These are phyloP conservation scores for Pristionchus entomophagus DNA, from an alignment of 2,888 invertebrate species.

Conservation along the genomic window DNA sequence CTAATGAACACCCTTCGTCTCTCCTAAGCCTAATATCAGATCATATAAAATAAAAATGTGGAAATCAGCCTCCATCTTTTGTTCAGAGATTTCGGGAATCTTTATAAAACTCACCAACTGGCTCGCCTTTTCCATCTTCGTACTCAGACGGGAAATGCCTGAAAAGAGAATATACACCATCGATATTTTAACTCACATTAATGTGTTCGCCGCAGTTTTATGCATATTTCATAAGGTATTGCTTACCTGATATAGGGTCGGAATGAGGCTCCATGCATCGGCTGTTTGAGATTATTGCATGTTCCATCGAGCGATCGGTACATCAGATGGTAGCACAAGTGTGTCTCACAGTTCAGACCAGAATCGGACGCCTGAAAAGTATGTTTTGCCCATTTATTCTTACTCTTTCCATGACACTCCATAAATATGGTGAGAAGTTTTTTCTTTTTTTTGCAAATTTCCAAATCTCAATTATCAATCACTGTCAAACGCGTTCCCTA, in stretches of 20 bases:
- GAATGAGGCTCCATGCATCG: slow-evolving; percentile 93
- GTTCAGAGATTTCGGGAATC: not conserved
- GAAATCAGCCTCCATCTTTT: not conserved
- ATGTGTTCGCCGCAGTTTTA: too few relatives aligned
- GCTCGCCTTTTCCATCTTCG: slow-evolving; percentile 73
- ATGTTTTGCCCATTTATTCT: too few relatives aligned
- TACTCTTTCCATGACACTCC: too few relatives aligned
- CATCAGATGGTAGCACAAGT: slow-evolving; percentile 71
- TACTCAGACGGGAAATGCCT: slow-evolving; percentile 73
- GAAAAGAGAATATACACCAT: too few relatives aligned
- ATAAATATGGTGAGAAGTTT: too few relatives aligned
- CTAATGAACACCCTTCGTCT: not conserved
- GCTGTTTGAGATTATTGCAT: slow-evolving; percentile 93
- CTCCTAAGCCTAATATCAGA: too few relatives aligned
- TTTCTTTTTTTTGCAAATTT: too few relatives aligned
- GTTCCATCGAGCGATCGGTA: slow-evolving; percentile 89
- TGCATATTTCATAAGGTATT: too few relatives aligned
- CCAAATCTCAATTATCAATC: not conserved
- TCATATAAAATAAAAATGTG: not conserved
- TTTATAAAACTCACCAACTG: slow-evolving; percentile 63
- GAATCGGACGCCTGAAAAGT: slow-evolving; percentile 65
- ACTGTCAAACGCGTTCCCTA: not conserved
- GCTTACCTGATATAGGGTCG: slow-evolving; percentile 80
- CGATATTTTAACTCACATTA: too few relatives aligned
- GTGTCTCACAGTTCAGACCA: slow-evolving; percentile 78